phyloP scores from a whole-genome alignment of 2,888 invertebrate species.

The Metallyticus violacea region DNA sequence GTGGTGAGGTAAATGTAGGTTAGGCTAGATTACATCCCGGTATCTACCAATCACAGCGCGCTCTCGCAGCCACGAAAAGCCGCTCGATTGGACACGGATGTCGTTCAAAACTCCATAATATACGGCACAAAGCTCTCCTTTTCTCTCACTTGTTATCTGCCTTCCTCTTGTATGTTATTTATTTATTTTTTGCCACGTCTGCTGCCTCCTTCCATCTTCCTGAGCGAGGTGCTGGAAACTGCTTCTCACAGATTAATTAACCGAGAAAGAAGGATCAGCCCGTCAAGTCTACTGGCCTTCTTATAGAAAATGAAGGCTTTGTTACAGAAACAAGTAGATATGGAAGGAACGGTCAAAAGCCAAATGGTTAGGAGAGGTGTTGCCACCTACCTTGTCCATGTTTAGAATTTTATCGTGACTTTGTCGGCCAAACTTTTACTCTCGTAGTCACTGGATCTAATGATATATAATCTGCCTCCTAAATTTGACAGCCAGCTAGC shows the following conservation, averaged over 20 bases:
- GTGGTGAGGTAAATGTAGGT: conserved; percentile 6
- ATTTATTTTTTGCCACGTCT: not conserved
- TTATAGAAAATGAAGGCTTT: not conserved
- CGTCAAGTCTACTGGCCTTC: not conserved
- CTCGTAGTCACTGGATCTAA: too few relatives aligned
- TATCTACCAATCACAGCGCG: conserved; percentile 22
- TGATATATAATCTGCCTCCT: too few relatives aligned
- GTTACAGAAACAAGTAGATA: not conserved
- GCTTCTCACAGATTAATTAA: conserved; percentile 28
- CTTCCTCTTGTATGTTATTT: not conserved
- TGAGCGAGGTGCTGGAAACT: not conserved
- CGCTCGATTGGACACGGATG: conserved; percentile 28
- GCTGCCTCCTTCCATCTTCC: not conserved
- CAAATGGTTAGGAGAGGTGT: too few relatives aligned
- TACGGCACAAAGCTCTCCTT: conserved; percentile 13
- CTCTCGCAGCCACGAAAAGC: conserved; percentile 8
- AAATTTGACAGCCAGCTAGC: too few relatives aligned
- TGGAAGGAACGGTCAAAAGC: not conserved
- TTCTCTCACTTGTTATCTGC: not conserved
- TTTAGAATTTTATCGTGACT: too few relatives aligned
- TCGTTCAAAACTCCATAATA: conserved; percentile 23
- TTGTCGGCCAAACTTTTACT: too few relatives aligned
- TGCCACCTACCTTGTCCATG: too few relatives aligned
- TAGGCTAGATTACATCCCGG: conserved; percentile 16
- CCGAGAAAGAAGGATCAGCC: not conserved